Evolutionary conservation across 2,888 invertebrate genomes (phyloP), one percentile per base, ranked within the genome.

Genomic region (Eurytoma californica): DNA sequence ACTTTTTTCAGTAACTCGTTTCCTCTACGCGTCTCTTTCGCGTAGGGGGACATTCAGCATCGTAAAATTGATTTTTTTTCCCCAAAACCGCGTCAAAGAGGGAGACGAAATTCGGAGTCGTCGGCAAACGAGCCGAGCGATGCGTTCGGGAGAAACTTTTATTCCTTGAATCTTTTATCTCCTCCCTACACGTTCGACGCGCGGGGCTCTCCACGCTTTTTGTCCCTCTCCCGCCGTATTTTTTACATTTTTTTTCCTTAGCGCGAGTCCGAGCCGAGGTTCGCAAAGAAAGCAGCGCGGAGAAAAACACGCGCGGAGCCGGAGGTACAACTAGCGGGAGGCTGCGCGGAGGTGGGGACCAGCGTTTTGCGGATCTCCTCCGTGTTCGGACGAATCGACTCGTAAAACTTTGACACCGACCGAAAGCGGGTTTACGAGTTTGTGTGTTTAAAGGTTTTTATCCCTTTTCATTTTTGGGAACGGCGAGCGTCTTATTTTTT

Each of bases 321-420:
- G 24, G 24, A 24, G 24, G 24, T 24, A 24, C 24, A 24, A 24
- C 24, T 24, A 24, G 24, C 24, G 24, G 24, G 24, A 24, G 24
- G 24, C 2, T 24, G 24, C 24, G 24, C 24, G 24, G 24, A 24
- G 24, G 24, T 24, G 24, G 55, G 55, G 47, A 30, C 39, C 7
- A 1, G 39, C 39, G 39, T 39, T 39, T 39, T 7, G 39, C 39
- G 39, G 39, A 39, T 39, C 39, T 39, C 39, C 24, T 1, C 24
- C 24, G 24, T 24, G 24, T 24, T 24, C 4, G 39, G 7, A 7
- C 39, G 39, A 39, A 39, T 39, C 39, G 39, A 39, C 39, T 39
- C 39, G 77, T 69, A 79, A 74, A 75, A 81, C 68, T 80, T 73
- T 63, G 80, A 79, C 78, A 72, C 57, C 73, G 77, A 13, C 63